These are phyloP conservation scores for Amphipoea oculea DNA, from an alignment of 2,888 invertebrate genomes.

Conservation along the genomic window DNA sequence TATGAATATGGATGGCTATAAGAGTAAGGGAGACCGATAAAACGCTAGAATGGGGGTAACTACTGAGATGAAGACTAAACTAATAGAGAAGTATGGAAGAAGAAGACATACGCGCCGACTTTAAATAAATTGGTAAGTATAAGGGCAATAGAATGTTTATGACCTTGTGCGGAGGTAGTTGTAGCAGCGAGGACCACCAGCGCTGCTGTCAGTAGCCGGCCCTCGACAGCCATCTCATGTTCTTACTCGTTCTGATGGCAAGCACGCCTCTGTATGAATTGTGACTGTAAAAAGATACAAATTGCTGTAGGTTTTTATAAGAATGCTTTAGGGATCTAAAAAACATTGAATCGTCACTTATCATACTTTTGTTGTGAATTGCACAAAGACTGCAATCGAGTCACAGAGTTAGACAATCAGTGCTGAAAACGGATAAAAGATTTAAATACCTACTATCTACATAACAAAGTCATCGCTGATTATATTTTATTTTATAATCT, in stretches of 20 bases:
- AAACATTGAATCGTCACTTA: neutral
- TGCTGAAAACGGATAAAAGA: neutral
- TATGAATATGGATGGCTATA: neutral
- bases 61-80: neutral
- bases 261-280: constrained; percentile 2
- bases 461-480: neutral
- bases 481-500: neutral
- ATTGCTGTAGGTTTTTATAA: neutral
- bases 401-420: neutral
- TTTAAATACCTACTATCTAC: neutral
- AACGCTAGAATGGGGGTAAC: neutral
- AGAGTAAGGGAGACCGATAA: neutral
- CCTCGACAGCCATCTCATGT: constrained; percentile 76
- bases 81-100: neutral
- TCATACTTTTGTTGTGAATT: neutral
- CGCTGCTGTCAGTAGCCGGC: constrained; percentile 62
- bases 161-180: constrained; percentile 66
- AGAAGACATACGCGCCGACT: neutral
- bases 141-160: neutral
- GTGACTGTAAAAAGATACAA: constrained; percentile 13
- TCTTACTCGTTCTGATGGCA: constrained; percentile 43
- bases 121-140: neutral
- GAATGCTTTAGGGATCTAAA: neutral
- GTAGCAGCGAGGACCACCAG: constrained; percentile 63
- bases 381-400: neutral